Conservation (phyloP, 2,797 vertebrate genomes). For the Bovichtus diacanthus region DNA sequence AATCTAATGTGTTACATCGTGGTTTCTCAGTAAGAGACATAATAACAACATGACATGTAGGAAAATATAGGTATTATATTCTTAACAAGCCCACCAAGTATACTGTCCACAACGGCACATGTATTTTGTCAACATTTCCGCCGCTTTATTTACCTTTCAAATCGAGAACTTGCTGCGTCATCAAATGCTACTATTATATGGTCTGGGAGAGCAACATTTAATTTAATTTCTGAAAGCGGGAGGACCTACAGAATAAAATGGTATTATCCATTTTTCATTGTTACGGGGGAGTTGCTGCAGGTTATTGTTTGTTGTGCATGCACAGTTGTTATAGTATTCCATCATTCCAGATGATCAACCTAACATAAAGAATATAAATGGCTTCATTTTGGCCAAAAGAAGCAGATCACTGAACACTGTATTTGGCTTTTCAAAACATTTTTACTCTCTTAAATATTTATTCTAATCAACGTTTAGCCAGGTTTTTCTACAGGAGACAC, state of each 20-base stretch:
- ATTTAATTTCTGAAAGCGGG: conserved; percentile 23
- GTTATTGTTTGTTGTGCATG: conserved; percentile 17
- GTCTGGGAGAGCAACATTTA: conserved; percentile 14
- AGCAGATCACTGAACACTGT: not conserved
- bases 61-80: conserved; percentile 3
- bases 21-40: not conserved
- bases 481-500: not conserved
- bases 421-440: not conserved
- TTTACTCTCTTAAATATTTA: not conserved
- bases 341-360: conserved; percentile 14
- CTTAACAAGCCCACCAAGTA: not conserved
- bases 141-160: conserved; percentile 35
- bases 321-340: not conserved
- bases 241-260: conserved; percentile 8
- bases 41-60: not conserved
- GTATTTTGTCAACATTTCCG: conserved; percentile 17
- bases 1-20: not conserved
- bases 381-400: not conserved
- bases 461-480: not conserved
- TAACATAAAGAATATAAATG: conserved; percentile 1
- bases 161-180: conserved; percentile 37
- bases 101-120: not conserved
- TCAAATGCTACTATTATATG: conserved; percentile 18
- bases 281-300: not conserved
- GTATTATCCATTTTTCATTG: conserved; percentile 8